A percentile compares a stretch with the other conserved stretches of the same genome.
Conservation (phyloP, 1,140 invertebrate species). For the Sarcophaga bullata region DNA sequence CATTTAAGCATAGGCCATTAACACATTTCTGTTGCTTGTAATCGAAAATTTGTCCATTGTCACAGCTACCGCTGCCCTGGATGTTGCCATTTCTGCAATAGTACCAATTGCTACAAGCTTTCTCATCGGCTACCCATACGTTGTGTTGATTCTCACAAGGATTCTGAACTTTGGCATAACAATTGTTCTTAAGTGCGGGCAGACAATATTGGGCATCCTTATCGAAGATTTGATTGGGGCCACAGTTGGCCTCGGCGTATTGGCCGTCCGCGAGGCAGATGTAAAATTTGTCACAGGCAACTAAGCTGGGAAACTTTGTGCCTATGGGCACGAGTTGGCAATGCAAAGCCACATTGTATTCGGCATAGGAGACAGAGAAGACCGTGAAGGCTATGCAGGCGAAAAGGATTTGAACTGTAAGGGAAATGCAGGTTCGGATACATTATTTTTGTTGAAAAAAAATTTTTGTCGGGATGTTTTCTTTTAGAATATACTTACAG, state of each 20-base stretch:
- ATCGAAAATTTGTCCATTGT: slow-evolving; percentile 17
- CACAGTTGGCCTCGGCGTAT: not conserved
- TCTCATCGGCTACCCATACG: not conserved
- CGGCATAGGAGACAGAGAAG: not conserved
- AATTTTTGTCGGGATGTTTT: too few species aligned
- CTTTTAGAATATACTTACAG: too few species aligned
- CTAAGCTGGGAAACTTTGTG: slow-evolving; percentile 32
- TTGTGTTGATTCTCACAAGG: slow-evolving; percentile 11
- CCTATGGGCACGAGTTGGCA: slow-evolving; percentile 34
- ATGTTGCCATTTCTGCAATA: slow-evolving; percentile 31
- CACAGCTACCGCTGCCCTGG: slow-evolving; percentile 16
- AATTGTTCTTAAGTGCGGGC: not conserved
- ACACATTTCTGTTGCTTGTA: not conserved
- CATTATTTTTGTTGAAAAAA: too few species aligned
- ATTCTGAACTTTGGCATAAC: not conserved
- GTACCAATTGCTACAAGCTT: slow-evolving; percentile 22
- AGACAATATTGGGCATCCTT: slow-evolving; percentile 33
- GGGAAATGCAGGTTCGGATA: too few species aligned
- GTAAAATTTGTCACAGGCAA: slow-evolving; percentile 38
- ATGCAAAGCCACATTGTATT: slow-evolving; percentile 32
- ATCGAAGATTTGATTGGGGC: slow-evolving; percentile 20
- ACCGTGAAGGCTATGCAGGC: too few species aligned
- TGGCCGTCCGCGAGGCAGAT: slow-evolving; percentile 19
- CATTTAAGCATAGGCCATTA: slow-evolving; percentile 11
- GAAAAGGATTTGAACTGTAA: too few species aligned